Percentiles rank a stretch among this genome's conserved stretches.
These are phyloP conservation scores for Melieria picta DNA, from an alignment of 2,888 invertebrate species.

Conservation along the genomic window DNA sequence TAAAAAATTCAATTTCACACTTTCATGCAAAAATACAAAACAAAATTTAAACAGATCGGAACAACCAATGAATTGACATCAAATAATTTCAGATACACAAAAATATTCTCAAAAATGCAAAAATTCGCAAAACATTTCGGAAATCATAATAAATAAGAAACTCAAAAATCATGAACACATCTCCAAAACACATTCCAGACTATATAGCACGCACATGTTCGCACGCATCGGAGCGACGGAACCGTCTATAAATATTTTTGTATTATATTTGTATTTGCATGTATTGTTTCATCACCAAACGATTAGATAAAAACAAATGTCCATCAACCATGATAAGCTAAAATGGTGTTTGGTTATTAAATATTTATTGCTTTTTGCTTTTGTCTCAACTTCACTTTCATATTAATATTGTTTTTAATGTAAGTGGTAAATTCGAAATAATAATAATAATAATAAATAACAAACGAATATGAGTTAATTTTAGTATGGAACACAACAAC, in stretches of 20 bases:
- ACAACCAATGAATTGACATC: too few species aligned
- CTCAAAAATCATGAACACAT: too few species aligned
- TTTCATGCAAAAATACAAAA: too few species aligned
- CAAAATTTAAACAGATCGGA: too few species aligned
- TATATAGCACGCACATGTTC: not conserved
- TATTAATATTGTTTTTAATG: constrained; percentile 7
- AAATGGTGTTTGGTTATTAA: constrained; percentile 3
- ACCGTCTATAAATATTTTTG: too few species aligned
- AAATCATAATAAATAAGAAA: too few species aligned
- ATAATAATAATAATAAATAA: constrained; percentile 12
- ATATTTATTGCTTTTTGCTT: not conserved
- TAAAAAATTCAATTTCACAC: too few species aligned
- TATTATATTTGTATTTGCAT: too few species aligned
- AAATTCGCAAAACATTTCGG: not conserved
- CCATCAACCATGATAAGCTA: constrained; percentile 34
- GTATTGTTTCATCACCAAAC: not conserved
- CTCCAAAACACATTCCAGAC: not conserved
- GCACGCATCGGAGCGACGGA: too few species aligned
- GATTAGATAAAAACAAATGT: constrained; percentile 16
- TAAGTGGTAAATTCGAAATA: constrained; percentile 7
- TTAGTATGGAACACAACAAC: constrained; percentile 9
- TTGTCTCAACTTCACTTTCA: too few species aligned
- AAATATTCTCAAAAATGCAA: not conserved
- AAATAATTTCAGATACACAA: too few species aligned
- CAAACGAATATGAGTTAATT: constrained; percentile 11